Conservation (phyloP, 2,888 invertebrate species). For the Itoplectis maculator region DNA sequence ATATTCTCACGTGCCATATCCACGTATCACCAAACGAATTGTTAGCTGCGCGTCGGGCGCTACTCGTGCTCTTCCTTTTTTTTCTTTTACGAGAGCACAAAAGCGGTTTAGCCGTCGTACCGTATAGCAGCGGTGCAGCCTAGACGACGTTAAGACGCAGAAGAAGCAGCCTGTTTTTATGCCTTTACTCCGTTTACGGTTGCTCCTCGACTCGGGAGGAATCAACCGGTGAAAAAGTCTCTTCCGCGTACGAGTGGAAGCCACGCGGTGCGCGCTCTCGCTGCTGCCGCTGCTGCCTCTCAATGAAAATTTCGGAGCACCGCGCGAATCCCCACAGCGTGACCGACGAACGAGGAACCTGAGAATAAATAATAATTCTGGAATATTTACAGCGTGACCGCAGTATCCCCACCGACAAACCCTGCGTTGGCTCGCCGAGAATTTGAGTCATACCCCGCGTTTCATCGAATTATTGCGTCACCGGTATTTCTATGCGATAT, state of each 20-base stretch:
- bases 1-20: slow-evolving; percentile 4
- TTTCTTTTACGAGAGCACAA: slow-evolving; percentile 50
- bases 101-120: slow-evolving; percentile 51
- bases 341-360: background rate
- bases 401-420: slow-evolving; percentile 19
- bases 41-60: slow-evolving; percentile 2
- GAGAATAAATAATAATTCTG: slow-evolving; percentile 7
- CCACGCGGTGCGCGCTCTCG: background rate
- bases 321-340: background rate
- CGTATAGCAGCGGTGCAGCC: slow-evolving; percentile 44
- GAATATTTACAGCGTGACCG: slow-evolving; percentile 50
- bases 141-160: slow-evolving; percentile 39
- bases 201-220: slow-evolving; percentile 37
- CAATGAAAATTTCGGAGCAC: slow-evolving; percentile 38
- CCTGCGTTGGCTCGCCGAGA: background rate
- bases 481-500: slow-evolving; percentile 41
- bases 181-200: slow-evolving; percentile 62
- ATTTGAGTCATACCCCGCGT: slow-evolving; percentile 45
- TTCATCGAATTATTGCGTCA: slow-evolving; percentile 56
- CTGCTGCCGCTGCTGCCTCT: no score
- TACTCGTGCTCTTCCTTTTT: slow-evolving; percentile 3
- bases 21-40: slow-evolving; percentile 32
- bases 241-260: slow-evolving; percentile 49
- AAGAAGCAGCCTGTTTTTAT: slow-evolving; percentile 48
- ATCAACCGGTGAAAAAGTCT: slow-evolving; percentile 42